Base-by-base conservation (phyloP, 37 sponge, comb jelly and placozoan genomes). In the Ephydatia muelleri region DNA sequence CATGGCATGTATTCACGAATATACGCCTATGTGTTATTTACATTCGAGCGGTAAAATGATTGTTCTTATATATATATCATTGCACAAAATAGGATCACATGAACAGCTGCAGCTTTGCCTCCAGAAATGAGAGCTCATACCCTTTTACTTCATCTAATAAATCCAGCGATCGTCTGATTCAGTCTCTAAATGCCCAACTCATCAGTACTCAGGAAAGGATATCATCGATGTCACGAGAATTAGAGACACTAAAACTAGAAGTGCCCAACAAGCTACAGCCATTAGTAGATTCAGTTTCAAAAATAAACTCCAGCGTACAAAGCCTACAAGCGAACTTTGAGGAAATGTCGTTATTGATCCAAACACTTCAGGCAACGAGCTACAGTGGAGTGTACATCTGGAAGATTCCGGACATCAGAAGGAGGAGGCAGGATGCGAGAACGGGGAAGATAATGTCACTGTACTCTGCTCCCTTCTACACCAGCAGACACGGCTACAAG, bases 401-500 rank as follows among this genome's bases (percentile, higher is more conserved):
- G 95, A 95, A 92, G 80, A 87, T 95, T 33, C 87, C 95, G 0
- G 92, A 95, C 32, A 67, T 95, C n/a, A 47, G 49, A 13, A 33
- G 92, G 31, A 72, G 90, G 33, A 89, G 88, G 66, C 64, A 85
- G 14, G 95, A 95, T 28, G 95, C 95, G 49, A 84, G 70, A 25
- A 48, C 70, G 26, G 95, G 92, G 8, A 88, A 69, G 68, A 90
- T 89, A 1, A 47, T 95, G 49, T 95, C 95, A 3, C 83, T 95
- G 27, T 95, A 95, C 80, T 86, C 87, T 66, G 93, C 95, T 34
- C 95, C 95, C 0, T 95, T 95, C 88, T 95, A 82, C 82, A 95
- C 93, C 27, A 81, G 88, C 35, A 82, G 90, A 14, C 83, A 89
- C 68, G 95, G 95, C 14, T 95, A 95, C 87, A 92, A 90, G 84